These are phyloP conservation scores for Halictus rubicundus DNA, from an alignment of 1,140 invertebrate genomes.

Conservation along the genomic window DNA sequence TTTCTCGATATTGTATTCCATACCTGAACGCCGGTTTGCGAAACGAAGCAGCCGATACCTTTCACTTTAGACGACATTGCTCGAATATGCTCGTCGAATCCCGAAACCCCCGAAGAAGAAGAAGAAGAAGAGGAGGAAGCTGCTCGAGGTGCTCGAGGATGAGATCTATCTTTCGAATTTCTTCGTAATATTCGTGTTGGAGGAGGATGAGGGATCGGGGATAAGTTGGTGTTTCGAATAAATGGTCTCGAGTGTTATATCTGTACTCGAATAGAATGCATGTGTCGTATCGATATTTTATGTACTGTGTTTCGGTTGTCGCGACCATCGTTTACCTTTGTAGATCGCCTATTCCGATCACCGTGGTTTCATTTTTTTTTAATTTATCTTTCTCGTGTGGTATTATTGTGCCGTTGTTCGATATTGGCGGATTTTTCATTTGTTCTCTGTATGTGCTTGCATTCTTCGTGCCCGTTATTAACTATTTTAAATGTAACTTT, in stretches of 20 bases:
- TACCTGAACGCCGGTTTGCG: slow-evolving; percentile 71
- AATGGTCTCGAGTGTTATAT: slow-evolving; percentile 62
- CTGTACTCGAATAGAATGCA: slow-evolving; percentile 72
- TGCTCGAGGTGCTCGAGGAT: slow-evolving; percentile 45
- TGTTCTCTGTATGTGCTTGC: slow-evolving; percentile 33
- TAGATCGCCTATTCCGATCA: slow-evolving; percentile 30
- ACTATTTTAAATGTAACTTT: background rate
- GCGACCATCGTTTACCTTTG: slow-evolving; percentile 8
- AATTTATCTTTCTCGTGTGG: slow-evolving; percentile 40
- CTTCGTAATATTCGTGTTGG: slow-evolving; percentile 38
- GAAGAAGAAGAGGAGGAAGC: slow-evolving; percentile 65
- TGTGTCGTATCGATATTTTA: slow-evolving; percentile 73
- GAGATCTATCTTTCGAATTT: slow-evolving; percentile 34
- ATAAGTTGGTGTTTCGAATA: slow-evolving; percentile 50
- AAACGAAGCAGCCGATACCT: slow-evolving; percentile 67
- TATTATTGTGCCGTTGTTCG: slow-evolving; percentile 53
- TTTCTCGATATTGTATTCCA: slow-evolving; percentile 53
- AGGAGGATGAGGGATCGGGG: slow-evolving; percentile 32
- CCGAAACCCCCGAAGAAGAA: slow-evolving; percentile 68
- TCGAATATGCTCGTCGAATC: slow-evolving; percentile 64
- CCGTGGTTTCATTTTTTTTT: background rate
- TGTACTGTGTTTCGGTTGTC: slow-evolving; percentile 62
- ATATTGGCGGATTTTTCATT: slow-evolving; percentile 23
- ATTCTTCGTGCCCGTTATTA: slow-evolving; percentile 29
- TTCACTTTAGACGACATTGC: slow-evolving; percentile 60